Evolutionary conservation across 2,113 vertebrate genomes (phyloP).

Genomic region (Pteronura brasiliensis): DNA sequence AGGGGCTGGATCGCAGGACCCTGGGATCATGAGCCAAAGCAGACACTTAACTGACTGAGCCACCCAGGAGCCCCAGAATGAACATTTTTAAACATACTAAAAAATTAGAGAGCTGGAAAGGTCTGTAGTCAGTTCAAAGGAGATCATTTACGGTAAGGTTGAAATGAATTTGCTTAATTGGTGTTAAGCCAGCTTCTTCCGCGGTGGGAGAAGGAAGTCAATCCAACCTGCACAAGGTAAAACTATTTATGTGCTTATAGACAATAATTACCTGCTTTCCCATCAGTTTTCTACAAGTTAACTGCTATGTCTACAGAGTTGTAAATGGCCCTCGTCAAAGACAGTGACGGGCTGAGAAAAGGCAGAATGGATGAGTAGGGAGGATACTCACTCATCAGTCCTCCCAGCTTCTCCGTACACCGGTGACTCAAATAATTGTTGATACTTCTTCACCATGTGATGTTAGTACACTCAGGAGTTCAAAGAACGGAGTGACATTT

Average conservation of each 20-base stretch:
- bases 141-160: not conserved
- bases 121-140: not conserved
- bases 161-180: not conserved
- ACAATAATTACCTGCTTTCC: not conserved
- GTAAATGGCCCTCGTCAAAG: not conserved
- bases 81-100: not conserved
- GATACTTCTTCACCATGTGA: not conserved
- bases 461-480: not conserved
- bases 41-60: not conserved
- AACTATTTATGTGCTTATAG: not conserved
- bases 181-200: not conserved
- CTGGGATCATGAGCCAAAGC: not conserved
- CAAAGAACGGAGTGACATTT: not conserved
- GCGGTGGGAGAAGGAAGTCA: not conserved
- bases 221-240: not conserved
- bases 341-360: not conserved
- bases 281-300: not conserved
- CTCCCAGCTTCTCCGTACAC: not conserved
- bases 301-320: not conserved
- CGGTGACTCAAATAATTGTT: not conserved
- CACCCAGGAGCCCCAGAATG: not conserved
- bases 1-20: not conserved
- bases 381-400: not conserved
- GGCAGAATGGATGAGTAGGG: not conserved
- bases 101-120: not conserved